These are phyloP conservation scores for Apis laboriosa DNA, from an alignment of 1,140 invertebrate genomes.

Conservation along the genomic window DNA sequence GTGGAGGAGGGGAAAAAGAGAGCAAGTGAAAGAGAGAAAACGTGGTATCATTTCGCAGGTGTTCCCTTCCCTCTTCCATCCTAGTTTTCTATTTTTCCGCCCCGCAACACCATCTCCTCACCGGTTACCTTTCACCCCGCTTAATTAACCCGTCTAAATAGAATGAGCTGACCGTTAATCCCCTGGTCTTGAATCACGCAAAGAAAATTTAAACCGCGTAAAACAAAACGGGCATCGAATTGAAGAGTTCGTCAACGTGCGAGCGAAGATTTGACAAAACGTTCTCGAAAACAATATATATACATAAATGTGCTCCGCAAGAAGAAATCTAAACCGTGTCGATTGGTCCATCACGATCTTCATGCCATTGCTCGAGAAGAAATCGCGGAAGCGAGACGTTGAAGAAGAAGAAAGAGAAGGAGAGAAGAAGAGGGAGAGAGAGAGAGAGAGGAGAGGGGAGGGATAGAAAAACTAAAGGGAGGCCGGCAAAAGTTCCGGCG, in stretches of 20 bases:
- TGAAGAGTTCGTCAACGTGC: not conserved
- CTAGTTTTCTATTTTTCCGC: not conserved
- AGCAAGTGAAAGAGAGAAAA: not conserved
- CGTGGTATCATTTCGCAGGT: constrained; percentile 16
- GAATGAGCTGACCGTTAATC: constrained; percentile 32
- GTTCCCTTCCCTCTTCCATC: not conserved
- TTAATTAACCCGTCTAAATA: constrained; percentile 54
- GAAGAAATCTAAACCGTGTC: constrained; percentile 15
- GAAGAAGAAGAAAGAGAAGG: not conserved
- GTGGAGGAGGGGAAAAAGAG: not conserved
- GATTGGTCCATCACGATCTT: constrained; percentile 21
- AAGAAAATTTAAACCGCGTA: constrained; percentile 14
- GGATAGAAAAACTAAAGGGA: constrained; percentile 26
- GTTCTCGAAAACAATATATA: too few relatives aligned
- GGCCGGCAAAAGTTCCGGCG: constrained; percentile 36
- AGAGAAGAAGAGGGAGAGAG: not conserved
- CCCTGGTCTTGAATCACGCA: constrained; percentile 40
- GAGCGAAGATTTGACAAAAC: too few relatives aligned
- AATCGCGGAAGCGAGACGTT: constrained; percentile 2
- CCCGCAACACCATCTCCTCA: not conserved
- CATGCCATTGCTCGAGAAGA: not conserved
- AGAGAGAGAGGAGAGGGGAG: not conserved
- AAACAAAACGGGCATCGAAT: not conserved
- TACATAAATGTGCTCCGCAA: not conserved
- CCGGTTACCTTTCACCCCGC: constrained; percentile 15